phyloP scores from a whole-genome alignment of 2,888 invertebrate genomes.

The Heliconius charithonia region DNA sequence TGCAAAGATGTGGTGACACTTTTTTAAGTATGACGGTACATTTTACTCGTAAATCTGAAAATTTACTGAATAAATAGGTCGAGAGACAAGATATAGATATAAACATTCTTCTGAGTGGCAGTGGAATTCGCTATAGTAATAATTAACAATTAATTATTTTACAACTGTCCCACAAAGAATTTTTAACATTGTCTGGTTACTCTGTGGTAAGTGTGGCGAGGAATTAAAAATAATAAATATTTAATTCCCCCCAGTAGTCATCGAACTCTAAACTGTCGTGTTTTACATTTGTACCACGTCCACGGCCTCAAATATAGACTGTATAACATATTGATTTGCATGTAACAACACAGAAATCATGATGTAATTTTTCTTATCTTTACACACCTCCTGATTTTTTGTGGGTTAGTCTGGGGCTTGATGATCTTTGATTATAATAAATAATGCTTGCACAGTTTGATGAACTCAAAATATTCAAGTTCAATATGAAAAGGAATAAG shows the following conservation, averaged over 20 bases:
- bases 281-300: too few relatives aligned
- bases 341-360: background rate
- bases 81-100: background rate
- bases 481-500: too few relatives aligned
- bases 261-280: too few relatives aligned
- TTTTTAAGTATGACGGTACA: background rate
- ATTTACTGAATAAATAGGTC: background rate
- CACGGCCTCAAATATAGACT: background rate
- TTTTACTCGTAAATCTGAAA: too few relatives aligned
- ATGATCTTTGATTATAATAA: background rate
- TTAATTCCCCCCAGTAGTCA: too few relatives aligned
- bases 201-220: too few relatives aligned
- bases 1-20: background rate
- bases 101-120: background rate
- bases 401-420: background rate
- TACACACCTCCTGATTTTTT: background rate
- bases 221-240: too few relatives aligned
- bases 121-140: too few relatives aligned
- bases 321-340: background rate
- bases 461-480: too few relatives aligned
- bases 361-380: conserved; percentile 11
- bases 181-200: background rate
- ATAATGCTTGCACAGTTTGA: too few relatives aligned
- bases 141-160: background rate
- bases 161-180: background rate